Evolutionary conservation across 2,797 vertebrate species (phyloP), one percentile per base, ranked within the genome.

Genomic region (Picus viridis): DNA sequence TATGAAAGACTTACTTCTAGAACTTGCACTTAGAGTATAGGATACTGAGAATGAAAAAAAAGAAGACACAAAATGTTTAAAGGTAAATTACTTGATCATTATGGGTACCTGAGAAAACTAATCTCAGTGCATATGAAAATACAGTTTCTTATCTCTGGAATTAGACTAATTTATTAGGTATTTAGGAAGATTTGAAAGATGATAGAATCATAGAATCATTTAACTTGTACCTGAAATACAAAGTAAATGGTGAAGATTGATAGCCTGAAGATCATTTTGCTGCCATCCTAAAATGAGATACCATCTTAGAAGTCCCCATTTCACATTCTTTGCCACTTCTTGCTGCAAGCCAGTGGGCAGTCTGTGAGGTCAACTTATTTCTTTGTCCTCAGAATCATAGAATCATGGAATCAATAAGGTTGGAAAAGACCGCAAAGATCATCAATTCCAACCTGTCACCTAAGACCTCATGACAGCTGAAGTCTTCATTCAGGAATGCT

Each of bases 181-280:
- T 67, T 76, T 14, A n/a, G 43, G 67, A 82, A 73, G 3, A 1
- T 24, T 45, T 83, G 57, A 87, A 87, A 76, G 26, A 30, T 19
- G 29, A 3, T 45, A 8, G 47, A 49, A 49, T 49, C 47, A 49
- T 49, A 12, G 53, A 68, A 39, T 7, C 7, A 11, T 59, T 47
- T 47, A 56, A 2, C 22, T 76, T 80, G 9, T 51, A 67, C 19
- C 1, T 2, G 19, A 0, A 1, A 39, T 17, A 34, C 17, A n/a
- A 47, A 7, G 16, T 59, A 85, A 74, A 3, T 6, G 11, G 39
- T 80, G 51, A 82, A 89, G 53, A 51, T 27, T 56, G 15, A 16
- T 29, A 19, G 15, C 16, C 7, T 20, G 11, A 6, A 63, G 23
- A 63, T 57, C 3, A 7, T 70, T 57, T 87, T 67, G 8, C 11